Base-by-base conservation (phyloP, 2,113 vertebrate species). In the Sardina pilchardus region DNA sequence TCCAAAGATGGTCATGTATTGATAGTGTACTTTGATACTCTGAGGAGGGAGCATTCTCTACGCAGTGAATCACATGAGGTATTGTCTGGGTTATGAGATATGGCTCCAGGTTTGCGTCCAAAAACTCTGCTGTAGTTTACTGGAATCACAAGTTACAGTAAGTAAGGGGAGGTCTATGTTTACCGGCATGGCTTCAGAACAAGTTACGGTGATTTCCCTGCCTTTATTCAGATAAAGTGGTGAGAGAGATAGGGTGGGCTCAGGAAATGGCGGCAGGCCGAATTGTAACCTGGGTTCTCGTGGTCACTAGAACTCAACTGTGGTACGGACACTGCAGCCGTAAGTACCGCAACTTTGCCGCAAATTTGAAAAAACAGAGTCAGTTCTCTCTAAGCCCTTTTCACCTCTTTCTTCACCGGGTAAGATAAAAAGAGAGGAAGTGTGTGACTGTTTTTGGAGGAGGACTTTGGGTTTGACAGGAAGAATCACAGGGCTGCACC, bases 1-100 rank as follows among this genome's bases (percentile, higher is more conserved):
- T 78, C 71, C 71, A 78, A 78, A 78, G 26, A 78, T 78, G 71
- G 71, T 78, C 36, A 78, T 78, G 30, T 78, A 36, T 36, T 78
- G 30, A 78, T 17, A 34, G 26, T 34, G 71, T 39, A 34, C 39
- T 78, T 78, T 39, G 71, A 78, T 39, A 10, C 30, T 78, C 26
- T 36, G 12, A 36, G 34, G 71, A n/a, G 67, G 30, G 71, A 3
- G 6, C n/a, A 10, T 67, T 67, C 71, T 78, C 10, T 39, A 19
- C 10, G 30, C 12, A 78, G 21, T 78, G 36, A 78, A 78, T 78
- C 71, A 78, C 14, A 78, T 78, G 30, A 78, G 34, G 30, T 78
- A 78, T 17, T 78, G 14, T 78, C 71, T 78, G 71, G 71, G 30
- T 78, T 9, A 5, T 36, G 71, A 78, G 63, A 30, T 71, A 71